Conservation (phyloP, 2,113 vertebrate genomes). For the Myrmophylax atrothorax region DNA sequence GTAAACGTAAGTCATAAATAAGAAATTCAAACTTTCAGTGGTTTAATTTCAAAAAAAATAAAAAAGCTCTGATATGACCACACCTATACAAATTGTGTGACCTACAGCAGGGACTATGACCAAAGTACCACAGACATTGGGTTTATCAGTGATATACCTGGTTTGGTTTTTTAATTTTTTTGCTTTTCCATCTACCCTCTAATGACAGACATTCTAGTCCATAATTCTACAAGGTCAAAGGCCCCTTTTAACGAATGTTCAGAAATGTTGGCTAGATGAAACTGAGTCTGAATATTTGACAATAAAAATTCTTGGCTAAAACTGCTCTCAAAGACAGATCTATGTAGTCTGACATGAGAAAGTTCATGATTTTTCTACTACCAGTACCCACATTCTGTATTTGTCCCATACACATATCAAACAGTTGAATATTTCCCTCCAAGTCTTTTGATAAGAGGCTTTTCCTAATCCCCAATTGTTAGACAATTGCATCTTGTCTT, state of each 20-base stretch:
- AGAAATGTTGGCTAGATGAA: background rate
- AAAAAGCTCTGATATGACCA: background rate
- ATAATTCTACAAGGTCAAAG: background rate
- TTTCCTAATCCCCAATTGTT: background rate
- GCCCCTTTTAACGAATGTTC: background rate
- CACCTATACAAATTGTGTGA: background rate
- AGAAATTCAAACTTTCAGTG: background rate
- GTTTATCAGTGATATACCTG: background rate
- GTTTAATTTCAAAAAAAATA: background rate
- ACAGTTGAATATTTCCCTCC: background rate
- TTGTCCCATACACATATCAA: background rate
- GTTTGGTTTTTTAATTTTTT: background rate
- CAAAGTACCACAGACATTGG: background rate
- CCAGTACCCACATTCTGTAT: background rate
- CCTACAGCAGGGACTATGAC: background rate
- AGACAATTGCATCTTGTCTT: background rate
- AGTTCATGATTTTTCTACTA: background rate
- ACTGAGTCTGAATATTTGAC: background rate
- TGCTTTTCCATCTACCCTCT: background rate
- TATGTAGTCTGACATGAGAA: background rate
- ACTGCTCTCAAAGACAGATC: background rate
- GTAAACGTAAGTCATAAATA: background rate
- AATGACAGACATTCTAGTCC: background rate
- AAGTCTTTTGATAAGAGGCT: background rate
- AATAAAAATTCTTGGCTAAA: background rate